Base-by-base conservation (phyloP, 2,888 invertebrate genomes). In the Euproctis similis region DNA sequence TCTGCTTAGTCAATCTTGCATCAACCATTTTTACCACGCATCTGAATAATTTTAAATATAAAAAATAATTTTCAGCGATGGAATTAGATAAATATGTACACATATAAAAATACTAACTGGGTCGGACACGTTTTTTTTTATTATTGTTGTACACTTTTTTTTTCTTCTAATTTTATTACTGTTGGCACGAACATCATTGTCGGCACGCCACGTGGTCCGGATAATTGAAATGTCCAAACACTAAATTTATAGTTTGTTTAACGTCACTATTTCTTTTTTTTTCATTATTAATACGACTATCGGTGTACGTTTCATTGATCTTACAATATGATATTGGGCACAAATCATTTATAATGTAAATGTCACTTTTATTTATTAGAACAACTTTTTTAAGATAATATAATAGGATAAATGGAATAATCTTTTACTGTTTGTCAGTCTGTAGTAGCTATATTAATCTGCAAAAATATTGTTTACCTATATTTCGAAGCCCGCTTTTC, bases 201-300 rank as follows among this genome's bases (percentile, higher is more conserved):
- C 63, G 64, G 69, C 77, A 81, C 80, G 81, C 75, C 77, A 78
- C 77, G 71, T 75, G 75, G 71, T 64, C 61, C 66, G 63, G 70
- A 72, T 81, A 82, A 82, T 82, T 81, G 81, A 82, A 81, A 81
- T 75, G 84, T 81, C 82, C 74, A 78, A 77, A 73, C 74, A 69
- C 59, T 65, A 63, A 72, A 81, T 82, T 80, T 78, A 81, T 82
- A 74, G 75, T 69, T 62, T 53, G 60, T 45, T 55, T 58, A 61
- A 57, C 67, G 64, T 66, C 65, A 65, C 58, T 71, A 63, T 67
- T 62, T 67, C 49, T 64, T 66, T 66, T 70, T 68, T 70, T 67
- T 62, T 67, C 49, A 64, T 66, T 66, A 70, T 68, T 70, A 67
- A 64, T 61, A 50, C 58, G 47, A 40, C 39, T 52, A 53, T 59